phyloP scores from a whole-genome alignment of 1,140 invertebrate species.

The Bombyx mandarina region DNA sequence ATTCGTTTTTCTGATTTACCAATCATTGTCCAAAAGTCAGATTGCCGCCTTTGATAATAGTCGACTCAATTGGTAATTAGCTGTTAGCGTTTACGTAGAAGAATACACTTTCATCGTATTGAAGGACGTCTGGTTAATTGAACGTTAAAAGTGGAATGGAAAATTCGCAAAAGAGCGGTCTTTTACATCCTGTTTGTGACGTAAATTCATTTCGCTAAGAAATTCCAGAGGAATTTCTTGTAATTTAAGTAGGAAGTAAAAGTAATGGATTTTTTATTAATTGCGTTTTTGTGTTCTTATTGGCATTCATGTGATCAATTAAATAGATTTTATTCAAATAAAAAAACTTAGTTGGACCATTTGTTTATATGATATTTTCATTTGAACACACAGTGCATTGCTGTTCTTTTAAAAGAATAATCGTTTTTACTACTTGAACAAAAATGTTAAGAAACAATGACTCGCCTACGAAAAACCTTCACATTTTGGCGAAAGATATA shows the following conservation, averaged over 20 bases:
- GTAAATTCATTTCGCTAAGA: slow-evolving; percentile 5
- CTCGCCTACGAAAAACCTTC: slow-evolving; percentile 21
- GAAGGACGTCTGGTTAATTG: slow-evolving; percentile 7
- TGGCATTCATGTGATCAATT: too few species aligned
- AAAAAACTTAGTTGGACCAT: too few species aligned
- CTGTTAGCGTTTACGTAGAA: slow-evolving; percentile 6
- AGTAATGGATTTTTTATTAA: neutral
- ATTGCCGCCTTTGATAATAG: too few species aligned
- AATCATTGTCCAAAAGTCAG: too few species aligned
- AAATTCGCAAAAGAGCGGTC: slow-evolving; percentile 1
- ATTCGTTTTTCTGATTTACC: too few species aligned
- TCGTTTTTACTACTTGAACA: too few species aligned
- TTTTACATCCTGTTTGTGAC: slow-evolving; percentile 9
- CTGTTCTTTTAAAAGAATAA: too few species aligned
- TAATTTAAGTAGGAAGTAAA: slow-evolving; percentile 1
- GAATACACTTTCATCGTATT: slow-evolving; percentile 5
- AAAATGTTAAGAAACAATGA: slow-evolving; percentile 15
- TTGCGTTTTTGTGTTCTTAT: neutral
- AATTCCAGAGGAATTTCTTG: neutral
- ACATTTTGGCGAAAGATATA: slow-evolving; percentile 27
- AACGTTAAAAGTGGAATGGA: slow-evolving; percentile 3
- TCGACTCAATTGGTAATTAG: slow-evolving; percentile 5
- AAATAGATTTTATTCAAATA: too few species aligned
- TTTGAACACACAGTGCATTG: too few species aligned
- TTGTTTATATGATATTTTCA: too few species aligned